A percentile compares a stretch with the other conserved stretches of the same genome.
Evolutionary conservation across 2,113 vertebrate genomes (phyloP).

Genomic region (Coryphaenoides rupestris): DNA sequence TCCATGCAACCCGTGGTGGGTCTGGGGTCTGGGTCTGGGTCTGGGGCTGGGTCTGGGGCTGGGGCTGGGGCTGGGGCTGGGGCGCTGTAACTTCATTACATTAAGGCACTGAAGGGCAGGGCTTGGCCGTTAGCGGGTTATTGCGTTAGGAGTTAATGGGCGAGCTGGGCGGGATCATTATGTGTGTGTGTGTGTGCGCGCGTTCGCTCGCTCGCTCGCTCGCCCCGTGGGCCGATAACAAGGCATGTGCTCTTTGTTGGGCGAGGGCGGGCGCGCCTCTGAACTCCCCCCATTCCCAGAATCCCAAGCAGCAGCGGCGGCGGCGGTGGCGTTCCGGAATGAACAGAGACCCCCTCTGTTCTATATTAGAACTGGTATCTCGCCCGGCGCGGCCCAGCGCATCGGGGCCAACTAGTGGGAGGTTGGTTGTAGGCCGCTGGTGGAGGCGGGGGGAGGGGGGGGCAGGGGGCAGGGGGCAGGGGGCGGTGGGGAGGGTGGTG

Average conservation of each 20-base stretch:
- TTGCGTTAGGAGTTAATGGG: constrained; percentile 66
- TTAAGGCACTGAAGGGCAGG: constrained; percentile 48
- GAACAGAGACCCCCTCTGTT: constrained; percentile 65
- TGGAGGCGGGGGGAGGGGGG: too few relatives aligned
- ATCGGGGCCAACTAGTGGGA: not conserved
- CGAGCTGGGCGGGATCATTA: constrained; percentile 60
- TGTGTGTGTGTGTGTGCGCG: too few relatives aligned
- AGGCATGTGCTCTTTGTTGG: constrained; percentile 61
- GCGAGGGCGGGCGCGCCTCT: constrained; percentile 56
- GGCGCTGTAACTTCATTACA: constrained; percentile 54
- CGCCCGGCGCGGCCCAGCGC: constrained; percentile 49
- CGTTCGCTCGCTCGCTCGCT: too few relatives aligned
- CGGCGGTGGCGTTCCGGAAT: constrained; percentile 56
- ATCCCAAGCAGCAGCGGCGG: constrained; percentile 60
- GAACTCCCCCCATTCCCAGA: constrained; percentile 64
- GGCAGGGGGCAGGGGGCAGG: too few relatives aligned
- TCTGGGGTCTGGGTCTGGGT: too few relatives aligned
- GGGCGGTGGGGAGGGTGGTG: too few relatives aligned
- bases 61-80: too few relatives aligned
- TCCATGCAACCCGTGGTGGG: too few relatives aligned
- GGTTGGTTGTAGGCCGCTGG: too few relatives aligned
- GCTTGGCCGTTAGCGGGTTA: constrained; percentile 60
- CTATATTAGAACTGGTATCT: constrained; percentile 56
- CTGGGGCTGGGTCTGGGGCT: too few relatives aligned
- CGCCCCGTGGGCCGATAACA: constrained; percentile 66